A percentile compares a stretch with the other conserved stretches of the same genome.
Conservation (phyloP, 2,797 vertebrate species). For the Hapalemur alaotrensis region DNA sequence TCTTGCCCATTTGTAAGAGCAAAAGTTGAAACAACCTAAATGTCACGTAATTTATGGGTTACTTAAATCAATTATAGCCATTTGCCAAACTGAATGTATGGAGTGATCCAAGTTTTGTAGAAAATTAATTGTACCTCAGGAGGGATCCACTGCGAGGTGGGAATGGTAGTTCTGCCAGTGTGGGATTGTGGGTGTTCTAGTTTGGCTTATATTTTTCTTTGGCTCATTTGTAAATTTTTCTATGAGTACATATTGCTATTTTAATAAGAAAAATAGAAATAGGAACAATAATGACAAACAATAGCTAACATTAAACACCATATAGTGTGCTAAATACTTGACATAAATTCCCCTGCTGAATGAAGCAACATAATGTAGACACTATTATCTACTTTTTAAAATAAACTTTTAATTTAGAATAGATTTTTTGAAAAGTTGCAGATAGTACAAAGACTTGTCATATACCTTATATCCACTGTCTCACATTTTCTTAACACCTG, state of each 20-base stretch:
- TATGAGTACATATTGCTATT: neutral
- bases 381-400: neutral
- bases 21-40: neutral
- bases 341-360: neutral
- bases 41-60: neutral
- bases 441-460: neutral
- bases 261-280: conserved; percentile 36
- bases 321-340: neutral
- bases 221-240: neutral
- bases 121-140: neutral
- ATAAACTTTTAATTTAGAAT: neutral
- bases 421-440: neutral
- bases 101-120: neutral
- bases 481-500: neutral
- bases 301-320: neutral
- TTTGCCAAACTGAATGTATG: neutral
- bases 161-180: neutral
- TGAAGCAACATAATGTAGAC: neutral
- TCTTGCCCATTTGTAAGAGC: neutral
- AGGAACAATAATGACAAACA: neutral
- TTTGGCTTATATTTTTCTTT: neutral
- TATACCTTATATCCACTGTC: neutral
- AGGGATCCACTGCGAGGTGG: neutral
- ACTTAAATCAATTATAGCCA: neutral
- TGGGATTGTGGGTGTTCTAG: neutral